Percentiles rank a stretch among this genome's conserved stretches.
Conservation (phyloP, 2,888 invertebrate genomes). For the Eupelmus urozonus region DNA sequence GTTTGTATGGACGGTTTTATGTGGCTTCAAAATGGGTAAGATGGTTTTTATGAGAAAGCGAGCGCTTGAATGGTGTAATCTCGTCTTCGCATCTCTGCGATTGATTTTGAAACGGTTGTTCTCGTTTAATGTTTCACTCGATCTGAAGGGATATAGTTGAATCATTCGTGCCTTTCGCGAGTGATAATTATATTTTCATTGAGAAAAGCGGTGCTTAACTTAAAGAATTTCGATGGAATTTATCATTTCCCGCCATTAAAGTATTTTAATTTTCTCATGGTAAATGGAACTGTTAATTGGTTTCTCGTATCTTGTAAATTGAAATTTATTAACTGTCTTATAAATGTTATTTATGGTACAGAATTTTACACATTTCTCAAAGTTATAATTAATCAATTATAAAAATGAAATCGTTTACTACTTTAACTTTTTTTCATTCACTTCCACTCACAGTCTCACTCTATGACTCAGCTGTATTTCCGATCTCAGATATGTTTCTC, state of each 20-base stretch:
- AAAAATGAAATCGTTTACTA: not conserved
- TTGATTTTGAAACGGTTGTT: conserved; percentile 33
- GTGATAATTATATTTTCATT: not conserved
- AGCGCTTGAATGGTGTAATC: not conserved
- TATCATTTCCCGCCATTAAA: conserved; percentile 24
- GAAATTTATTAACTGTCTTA: too few species aligned
- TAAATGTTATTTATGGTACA: too few species aligned
- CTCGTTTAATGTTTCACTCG: not conserved
- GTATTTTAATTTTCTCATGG: too few species aligned
- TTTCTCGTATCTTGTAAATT: not conserved
- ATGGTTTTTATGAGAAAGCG: conserved; percentile 9
- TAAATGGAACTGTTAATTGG: not conserved
- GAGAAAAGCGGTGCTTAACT: not conserved
- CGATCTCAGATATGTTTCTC: not conserved
- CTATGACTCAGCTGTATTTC: conserved; percentile 36
- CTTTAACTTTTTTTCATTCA: not conserved
- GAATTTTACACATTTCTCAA: too few species aligned
- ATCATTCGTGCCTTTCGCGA: not conserved
- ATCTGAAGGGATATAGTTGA: conserved; percentile 30
- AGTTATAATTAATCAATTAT: too few species aligned
- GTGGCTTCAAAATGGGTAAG: not conserved
- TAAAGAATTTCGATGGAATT: not conserved
- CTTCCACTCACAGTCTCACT: not conserved
- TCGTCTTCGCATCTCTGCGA: conserved; percentile 1
- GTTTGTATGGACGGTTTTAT: not conserved